Evolutionary conservation across 92 coral and sea anemone genomes (phyloP).

Genomic region (Parazoanthus swiftii): DNA sequence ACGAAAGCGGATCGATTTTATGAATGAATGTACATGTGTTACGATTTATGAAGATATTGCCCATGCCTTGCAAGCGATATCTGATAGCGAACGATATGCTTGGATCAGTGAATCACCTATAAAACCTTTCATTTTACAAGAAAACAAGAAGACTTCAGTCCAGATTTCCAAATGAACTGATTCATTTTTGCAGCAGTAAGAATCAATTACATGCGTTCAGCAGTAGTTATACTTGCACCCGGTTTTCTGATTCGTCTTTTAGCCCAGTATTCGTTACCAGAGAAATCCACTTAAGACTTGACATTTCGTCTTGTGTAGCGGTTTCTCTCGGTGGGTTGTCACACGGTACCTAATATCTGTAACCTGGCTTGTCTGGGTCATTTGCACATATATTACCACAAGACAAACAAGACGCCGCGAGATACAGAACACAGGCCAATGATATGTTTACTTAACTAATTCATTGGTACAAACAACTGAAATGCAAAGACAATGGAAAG

Average conservation of each 20-base stretch:
- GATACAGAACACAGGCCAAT: neutral
- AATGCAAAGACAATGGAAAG: neutral
- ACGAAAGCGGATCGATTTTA: neutral
- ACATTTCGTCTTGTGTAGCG: neutral
- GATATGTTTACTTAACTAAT: conserved; percentile 13
- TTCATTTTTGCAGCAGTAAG: neutral
- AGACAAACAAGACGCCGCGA: neutral
- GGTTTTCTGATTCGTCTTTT: neutral
- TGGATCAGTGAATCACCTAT: too few relatives aligned
- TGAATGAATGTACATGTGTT: neutral
- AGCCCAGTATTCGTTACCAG: neutral
- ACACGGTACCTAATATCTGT: neutral
- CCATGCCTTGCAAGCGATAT: too few relatives aligned
- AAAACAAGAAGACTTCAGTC: too few relatives aligned
- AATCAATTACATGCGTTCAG: neutral
- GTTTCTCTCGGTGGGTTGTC: neutral
- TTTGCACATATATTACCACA: conserved; percentile 13
- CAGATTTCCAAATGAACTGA: neutral
- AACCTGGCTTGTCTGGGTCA: neutral
- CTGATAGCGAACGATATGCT: too few relatives aligned
- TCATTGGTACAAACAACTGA: neutral
- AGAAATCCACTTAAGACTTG: neutral
- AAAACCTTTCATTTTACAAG: neutral
- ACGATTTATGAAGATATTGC: neutral
- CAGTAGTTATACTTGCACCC: neutral